These are phyloP conservation scores for Chaitophorus viminalis DNA, from an alignment of 2,888 invertebrate species.

Conservation along the genomic window DNA sequence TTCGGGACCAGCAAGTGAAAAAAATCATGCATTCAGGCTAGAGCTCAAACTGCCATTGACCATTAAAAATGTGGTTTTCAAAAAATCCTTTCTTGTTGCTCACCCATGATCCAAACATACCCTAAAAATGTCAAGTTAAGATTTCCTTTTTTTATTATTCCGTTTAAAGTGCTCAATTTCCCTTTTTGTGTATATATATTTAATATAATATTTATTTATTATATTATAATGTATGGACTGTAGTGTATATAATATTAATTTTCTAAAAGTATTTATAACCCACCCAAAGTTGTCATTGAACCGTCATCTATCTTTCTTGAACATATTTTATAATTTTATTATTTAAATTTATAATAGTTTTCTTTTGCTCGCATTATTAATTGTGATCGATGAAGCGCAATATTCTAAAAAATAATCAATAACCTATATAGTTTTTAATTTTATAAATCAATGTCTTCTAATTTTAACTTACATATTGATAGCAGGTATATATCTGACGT, in stretches of 20 bases:
- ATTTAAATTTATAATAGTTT: slow-evolving; percentile 17
- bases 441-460: background rate
- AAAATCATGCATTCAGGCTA: too few relatives aligned
- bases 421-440: background rate
- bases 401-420: slow-evolving; percentile 1
- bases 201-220: too few relatives aligned
- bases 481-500: too few relatives aligned
- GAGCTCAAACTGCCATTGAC: too few relatives aligned
- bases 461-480: background rate
- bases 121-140: too few relatives aligned
- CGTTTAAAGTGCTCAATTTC: too few relatives aligned
- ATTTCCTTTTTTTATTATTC: too few relatives aligned
- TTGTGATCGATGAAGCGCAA: slow-evolving; percentile 23
- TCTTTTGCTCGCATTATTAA: slow-evolving; percentile 9
- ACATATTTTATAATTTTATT: slow-evolving; percentile 15
- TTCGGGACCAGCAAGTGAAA: too few relatives aligned
- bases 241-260: slow-evolving; percentile 11
- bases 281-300: slow-evolving; percentile 7
- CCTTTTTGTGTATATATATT: too few relatives aligned
- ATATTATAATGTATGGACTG: background rate
- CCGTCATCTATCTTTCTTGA: background rate
- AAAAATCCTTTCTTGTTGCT: too few relatives aligned
- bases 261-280: slow-evolving; percentile 21
- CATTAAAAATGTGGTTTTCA: too few relatives aligned
- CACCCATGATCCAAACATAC: too few relatives aligned